Evolutionary conservation across 2,888 invertebrate genomes (phyloP).

Genomic region (Augochlorella aurata): DNA sequence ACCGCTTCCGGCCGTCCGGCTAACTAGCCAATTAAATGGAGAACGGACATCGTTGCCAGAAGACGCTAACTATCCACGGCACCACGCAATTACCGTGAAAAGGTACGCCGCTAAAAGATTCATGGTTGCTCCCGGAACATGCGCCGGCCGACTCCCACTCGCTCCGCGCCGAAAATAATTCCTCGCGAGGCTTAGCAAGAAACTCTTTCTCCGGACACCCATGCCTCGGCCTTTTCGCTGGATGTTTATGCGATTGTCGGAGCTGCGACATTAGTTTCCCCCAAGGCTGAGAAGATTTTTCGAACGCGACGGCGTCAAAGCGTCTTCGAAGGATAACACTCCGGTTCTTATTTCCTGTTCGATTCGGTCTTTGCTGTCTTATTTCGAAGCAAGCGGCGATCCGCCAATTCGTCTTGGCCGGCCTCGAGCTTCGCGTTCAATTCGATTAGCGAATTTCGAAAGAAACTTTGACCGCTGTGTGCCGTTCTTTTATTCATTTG

Average conservation of each 20-base stretch:
- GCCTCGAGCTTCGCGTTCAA: too few species aligned
- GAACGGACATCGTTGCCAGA: conserved; percentile 63
- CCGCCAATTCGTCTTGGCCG: too few species aligned
- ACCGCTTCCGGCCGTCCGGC: conserved; percentile 46
- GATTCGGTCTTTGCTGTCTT: too few species aligned
- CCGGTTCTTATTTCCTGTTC: too few species aligned
- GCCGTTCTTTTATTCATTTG: too few species aligned
- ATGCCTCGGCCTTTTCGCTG: not conserved
- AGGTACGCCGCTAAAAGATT: conserved; percentile 73
- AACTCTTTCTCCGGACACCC: not conserved
- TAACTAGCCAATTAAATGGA: conserved; percentile 71
- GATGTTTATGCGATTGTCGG: not conserved
- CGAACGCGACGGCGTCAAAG: too few species aligned
- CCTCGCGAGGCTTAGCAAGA: conserved; percentile 34
- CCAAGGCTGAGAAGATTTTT: not conserved
- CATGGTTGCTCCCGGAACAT: conserved; percentile 62
- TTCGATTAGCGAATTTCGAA: too few species aligned
- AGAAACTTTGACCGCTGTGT: too few species aligned
- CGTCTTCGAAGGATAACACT: too few species aligned
- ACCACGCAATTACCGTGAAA: conserved; percentile 75
- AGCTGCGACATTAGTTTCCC: not conserved
- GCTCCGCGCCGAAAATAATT: conserved; percentile 59
- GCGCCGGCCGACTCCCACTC: conserved; percentile 12
- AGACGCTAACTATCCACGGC: conserved; percentile 69
- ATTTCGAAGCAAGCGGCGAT: too few species aligned